Evolutionary conservation across 2,113 vertebrate species (phyloP).

Genomic region (Tachuris rubrigastra): DNA sequence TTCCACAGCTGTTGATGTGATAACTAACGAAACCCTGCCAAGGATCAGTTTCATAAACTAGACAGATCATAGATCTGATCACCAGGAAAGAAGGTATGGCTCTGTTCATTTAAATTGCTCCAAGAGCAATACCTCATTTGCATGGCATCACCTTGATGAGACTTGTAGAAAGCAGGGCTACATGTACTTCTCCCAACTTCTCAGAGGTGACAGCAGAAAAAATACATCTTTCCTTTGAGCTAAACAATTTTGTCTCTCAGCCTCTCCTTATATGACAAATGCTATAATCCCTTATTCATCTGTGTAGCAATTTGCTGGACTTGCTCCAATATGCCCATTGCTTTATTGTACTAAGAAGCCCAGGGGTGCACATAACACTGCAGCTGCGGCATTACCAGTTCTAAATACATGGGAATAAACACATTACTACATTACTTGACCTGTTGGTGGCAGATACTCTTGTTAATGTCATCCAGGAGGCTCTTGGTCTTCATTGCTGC

Average conservation of each 20-base stretch:
- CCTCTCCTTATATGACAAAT: background rate
- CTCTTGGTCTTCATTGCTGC: background rate
- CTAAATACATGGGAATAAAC: background rate
- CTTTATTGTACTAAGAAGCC: background rate
- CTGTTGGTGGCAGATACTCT: background rate
- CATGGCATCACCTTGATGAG: background rate
- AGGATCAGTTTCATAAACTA: background rate
- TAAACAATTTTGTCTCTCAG: background rate
- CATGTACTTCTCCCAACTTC: background rate
- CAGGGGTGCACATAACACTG: background rate
- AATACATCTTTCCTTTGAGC: background rate
- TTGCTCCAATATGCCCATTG: background rate
- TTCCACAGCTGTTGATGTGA: background rate
- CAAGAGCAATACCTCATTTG: background rate
- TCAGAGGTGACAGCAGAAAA: background rate
- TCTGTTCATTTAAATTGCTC: background rate
- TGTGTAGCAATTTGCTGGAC: background rate
- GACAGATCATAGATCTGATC: background rate
- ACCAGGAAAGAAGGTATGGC: background rate
- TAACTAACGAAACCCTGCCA: background rate
- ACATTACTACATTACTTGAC: background rate
- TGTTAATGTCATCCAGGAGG: background rate
- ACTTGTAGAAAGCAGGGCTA: background rate
- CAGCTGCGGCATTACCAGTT: background rate
- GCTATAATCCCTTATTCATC: background rate